A percentile compares a stretch with the other conserved stretches of the same genome.
These are phyloP conservation scores for Calephelis perditalis DNA, from an alignment of 2,888 invertebrate genomes.

Conservation along the genomic window DNA sequence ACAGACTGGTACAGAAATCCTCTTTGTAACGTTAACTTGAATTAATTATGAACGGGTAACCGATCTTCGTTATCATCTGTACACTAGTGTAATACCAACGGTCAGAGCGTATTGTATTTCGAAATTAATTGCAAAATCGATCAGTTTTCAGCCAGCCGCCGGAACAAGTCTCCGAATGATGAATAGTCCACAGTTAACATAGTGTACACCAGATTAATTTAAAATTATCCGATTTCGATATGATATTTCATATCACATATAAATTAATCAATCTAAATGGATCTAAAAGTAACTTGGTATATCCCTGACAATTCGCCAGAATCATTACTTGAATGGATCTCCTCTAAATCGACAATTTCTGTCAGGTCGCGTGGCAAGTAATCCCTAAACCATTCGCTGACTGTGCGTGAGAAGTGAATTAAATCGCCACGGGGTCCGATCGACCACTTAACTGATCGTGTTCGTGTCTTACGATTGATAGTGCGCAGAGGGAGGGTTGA, in stretches of 20 bases:
- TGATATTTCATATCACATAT: too few relatives aligned
- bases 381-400: conserved; percentile 60
- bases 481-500: conserved; percentile 55
- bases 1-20: too few relatives aligned
- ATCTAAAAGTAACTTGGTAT: conserved; percentile 37
- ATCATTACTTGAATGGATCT: conserved; percentile 60
- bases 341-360: conserved; percentile 71
- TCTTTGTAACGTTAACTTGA: too few relatives aligned
- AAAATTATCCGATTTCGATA: too few relatives aligned
- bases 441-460: conserved; percentile 68
- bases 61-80: conserved; percentile 5
- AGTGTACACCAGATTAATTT: conserved; percentile 14
- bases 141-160: conserved; percentile 9
- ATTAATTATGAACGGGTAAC: background rate
- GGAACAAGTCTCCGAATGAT: conserved; percentile 11
- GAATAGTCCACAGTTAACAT: conserved; percentile 11
- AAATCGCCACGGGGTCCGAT: conserved; percentile 64
- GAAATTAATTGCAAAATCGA: conserved; percentile 12
- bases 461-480: conserved; percentile 68
- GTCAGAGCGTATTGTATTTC: conserved; percentile 6
- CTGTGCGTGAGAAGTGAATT: conserved; percentile 72
- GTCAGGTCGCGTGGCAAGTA: conserved; percentile 68
- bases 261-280: conserved; percentile 41
- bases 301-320: conserved; percentile 43
- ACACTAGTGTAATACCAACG: conserved; percentile 1